Base-by-base conservation (phyloP, 2,797 vertebrate species). In the Lepilemur ruficaudatus region DNA sequence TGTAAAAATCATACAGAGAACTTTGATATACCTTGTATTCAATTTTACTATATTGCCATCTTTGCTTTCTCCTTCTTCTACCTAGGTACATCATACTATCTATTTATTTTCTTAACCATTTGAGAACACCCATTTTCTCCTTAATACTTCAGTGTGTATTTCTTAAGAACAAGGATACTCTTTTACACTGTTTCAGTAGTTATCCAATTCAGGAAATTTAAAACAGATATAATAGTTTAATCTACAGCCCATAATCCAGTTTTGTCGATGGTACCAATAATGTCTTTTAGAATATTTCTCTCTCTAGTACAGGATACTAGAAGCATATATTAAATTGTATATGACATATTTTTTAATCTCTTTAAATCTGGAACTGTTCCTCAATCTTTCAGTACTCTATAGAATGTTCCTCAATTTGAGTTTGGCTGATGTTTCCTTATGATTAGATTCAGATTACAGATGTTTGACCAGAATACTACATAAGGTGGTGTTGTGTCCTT, bases 341-440 rank as follows among this genome's bases (percentile, higher is more conserved):
- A 46, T 89, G 69, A 72, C 52, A 11, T 18, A 15, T 63, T n/a
- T 70, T 94, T 73, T 70, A 55, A 91, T 94, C 75, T 65, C 59
- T 85, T 91, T 83, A 93, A 94, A 75, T 79, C 79, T 96, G 63
- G 79, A 91, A 95, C 46, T 61, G 7, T 69, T 85, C 83, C 85
- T 81, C 32, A 23, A 38, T 67, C 90, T 89, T 86, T 95, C 52
- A 25, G 22, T 95, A 41, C 43, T 35, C 70, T 55, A 50, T 3
- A 83, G 14, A 70, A 41, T 41, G 6, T 18, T 80, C 59, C 46
- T 92, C 93, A 38, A 0, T 52, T 30, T 76, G 43, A 30, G 15
- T 76, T 93, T 89, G 87, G 41, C 41, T 78, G 35, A 76, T 67
- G 28, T 80, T 87, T 87, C 57, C 69, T 80, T 70, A 25, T 35